Evolutionary conservation across 2,113 vertebrate genomes (phyloP).

Genomic region (Lophochroa leadbeateri): DNA sequence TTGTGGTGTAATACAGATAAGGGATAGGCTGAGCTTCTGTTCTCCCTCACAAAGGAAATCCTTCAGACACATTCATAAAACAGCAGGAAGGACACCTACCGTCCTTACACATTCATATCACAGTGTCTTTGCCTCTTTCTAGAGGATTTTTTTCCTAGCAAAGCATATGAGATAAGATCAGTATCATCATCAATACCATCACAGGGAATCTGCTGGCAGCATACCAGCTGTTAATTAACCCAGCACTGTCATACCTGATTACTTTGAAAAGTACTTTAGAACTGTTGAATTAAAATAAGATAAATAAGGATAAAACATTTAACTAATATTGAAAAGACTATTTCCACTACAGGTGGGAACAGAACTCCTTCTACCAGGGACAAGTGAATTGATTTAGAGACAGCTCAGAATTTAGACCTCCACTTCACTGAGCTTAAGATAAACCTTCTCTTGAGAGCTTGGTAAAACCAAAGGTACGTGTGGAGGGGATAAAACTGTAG

Average conservation of each 20-base stretch:
- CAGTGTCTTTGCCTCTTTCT: background rate
- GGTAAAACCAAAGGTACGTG: background rate
- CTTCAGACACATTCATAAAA: conserved; percentile 41
- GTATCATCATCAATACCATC: conserved; percentile 54
- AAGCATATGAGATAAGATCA: conserved; percentile 49
- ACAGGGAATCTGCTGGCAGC: conserved; percentile 26
- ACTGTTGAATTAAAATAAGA: conserved; percentile 25
- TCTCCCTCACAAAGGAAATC: conserved; percentile 40
- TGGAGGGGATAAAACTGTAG: background rate
- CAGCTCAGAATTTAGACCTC: conserved; percentile 39
- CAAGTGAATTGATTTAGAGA: conserved; percentile 10
- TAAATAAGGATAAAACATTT: conserved; percentile 48
- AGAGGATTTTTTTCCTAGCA: background rate
- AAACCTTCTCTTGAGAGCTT: conserved; percentile 42
- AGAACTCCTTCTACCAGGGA: background rate
- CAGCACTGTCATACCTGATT: conserved; percentile 52
- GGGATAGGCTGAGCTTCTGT: conserved; percentile 4
- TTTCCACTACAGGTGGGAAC: background rate
- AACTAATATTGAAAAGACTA: conserved; percentile 20
- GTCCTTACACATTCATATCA: conserved; percentile 48
- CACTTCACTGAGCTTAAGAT: conserved; percentile 41
- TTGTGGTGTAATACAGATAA: background rate
- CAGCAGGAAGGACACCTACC: conserved; percentile 61
- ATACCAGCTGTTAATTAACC: conserved; percentile 59
- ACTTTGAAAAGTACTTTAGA: conserved; percentile 40